Base-by-base conservation (phyloP, 1,140 invertebrate genomes). In the Colletes latitarsis region DNA sequence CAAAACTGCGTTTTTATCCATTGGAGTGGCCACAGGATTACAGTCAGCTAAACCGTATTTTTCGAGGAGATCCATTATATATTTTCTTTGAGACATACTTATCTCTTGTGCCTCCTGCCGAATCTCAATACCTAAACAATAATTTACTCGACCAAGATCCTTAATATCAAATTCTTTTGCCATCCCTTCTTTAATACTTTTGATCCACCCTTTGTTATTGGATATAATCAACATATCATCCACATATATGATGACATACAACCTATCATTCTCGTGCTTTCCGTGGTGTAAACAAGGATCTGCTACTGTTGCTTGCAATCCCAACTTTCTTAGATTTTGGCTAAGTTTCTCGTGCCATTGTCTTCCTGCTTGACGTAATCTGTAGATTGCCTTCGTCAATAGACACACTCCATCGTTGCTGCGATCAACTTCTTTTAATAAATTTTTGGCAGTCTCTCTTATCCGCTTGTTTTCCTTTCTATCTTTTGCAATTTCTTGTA, bases 351-450 rank as follows among this genome's bases (percentile, higher is more conserved):
- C 43, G 14, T 79, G n/a, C 69, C 69, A 79, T 14, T 71, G 52
- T 9, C 69, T 41, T 0, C 64, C 70, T 6, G 63, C 39, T 12
- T 80, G 77, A 6, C 46, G n/a, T 17, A 74, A 19, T 12, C 70
- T 70, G 17, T 80, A 80, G 3, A 80, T n/a, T 3, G 69, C 17
- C 41, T 69, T 74, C 0, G 52, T 57, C 43, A 43, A 43, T 43
- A 3, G 43, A 6, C 43, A 43, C 6, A 43, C n/a, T n/a, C 43
- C 43, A 43, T 43, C n/a, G 43, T 43, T 43, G 4, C 43, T 6
- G 43, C 43, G 43, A 43, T 4, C 43, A 6, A 6, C 43, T n/a
- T n/a, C n/a, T n/a, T n/a, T 43, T 43, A 6, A 43, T 4, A 6
- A 3, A 43, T 43, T 6, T 6, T 43, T 6, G 6, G 43, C 43